Evolutionary conservation across 2,888 invertebrate species (phyloP).

Genomic region (Calephelis perditalis): DNA sequence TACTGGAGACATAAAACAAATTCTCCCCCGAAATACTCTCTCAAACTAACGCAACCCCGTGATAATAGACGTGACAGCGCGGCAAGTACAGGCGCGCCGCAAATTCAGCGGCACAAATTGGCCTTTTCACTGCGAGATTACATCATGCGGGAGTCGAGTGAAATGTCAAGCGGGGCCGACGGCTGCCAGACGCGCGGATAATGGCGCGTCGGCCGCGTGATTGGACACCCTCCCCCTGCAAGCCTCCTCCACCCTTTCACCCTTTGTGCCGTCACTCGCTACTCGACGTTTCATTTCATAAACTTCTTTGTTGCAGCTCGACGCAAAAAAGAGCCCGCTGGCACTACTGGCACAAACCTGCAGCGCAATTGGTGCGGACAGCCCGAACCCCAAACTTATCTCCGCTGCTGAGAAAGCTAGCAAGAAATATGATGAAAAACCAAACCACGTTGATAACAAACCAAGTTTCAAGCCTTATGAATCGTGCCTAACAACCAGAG

Average conservation of each 20-base stretch:
- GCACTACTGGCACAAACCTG: conserved; percentile 97
- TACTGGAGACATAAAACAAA: conserved; percentile 36
- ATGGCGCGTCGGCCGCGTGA: conserved; percentile 77
- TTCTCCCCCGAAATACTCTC: conserved; percentile 38
- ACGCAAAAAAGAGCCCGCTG: conserved; percentile 97
- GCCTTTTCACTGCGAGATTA: conserved; percentile 79
- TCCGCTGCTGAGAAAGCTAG: conserved; percentile 85
- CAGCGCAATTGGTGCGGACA: conserved; percentile 96
- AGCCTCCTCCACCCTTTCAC: conserved; percentile 51
- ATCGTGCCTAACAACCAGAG: conserved; percentile 79
- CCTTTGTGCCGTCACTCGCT: conserved; percentile 74
- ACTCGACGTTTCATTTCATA: conserved; percentile 74
- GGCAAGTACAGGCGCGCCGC: conserved; percentile 72
- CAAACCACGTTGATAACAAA: conserved; percentile 74
- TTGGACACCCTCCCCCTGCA: conserved; percentile 62
- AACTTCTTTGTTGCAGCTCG: conserved; percentile 88
- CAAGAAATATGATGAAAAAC: conserved; percentile 82
- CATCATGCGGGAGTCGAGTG: conserved; percentile 78
- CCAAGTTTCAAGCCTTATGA: conserved; percentile 88
- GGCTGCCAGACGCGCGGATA: conserved; percentile 78
- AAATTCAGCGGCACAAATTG: conserved; percentile 78
- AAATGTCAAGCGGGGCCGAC: conserved; percentile 78
- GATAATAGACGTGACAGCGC: conserved; percentile 71
- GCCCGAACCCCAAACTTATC: conserved; percentile 86
- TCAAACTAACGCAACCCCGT: conserved; percentile 40